Evolutionary conservation across 1,140 invertebrate genomes (phyloP), one percentile per base, ranked within the genome.

Genomic region (Brachionus sp.): DNA sequence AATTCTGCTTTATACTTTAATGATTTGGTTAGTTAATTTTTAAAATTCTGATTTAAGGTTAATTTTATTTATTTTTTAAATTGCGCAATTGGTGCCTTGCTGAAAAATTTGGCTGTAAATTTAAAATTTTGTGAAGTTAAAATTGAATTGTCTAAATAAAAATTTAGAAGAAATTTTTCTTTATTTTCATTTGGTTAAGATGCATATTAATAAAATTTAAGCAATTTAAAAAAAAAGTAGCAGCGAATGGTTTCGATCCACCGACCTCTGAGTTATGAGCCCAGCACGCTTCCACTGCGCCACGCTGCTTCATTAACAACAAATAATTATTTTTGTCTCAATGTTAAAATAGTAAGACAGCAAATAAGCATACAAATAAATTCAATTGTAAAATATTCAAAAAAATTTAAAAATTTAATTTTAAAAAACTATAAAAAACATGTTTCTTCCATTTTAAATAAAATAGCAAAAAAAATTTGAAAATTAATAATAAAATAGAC

Each of bases 221-320:
- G n/a, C n/a, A n/a, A n/a, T 46, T 46, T 0, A 64, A 64, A 68
- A 68, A 77, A 44, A 39, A 66, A 77, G 86, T 94, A 94, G 93
- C 93, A 94, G 93, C 94, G 92, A 93, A 93, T 94, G 92, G 93
- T 95, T 95, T 94, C 93, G 93, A 95, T 95, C 93, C 93, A 94
- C 93, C 93, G 93, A 94, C 93, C 93, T 95, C 93, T 94, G 93
- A 94, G 94, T 95, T 95, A 95, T 95, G 94, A 93, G 94, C 94
- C 94, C 94, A 95, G 93, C 93, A 94, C 94, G 94, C 93, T 95
- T 94, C 94, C 94, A 93, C 94, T 95, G 94, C 94, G 94, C 94
- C 94, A 95, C 94, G 94, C 94, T 95, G 94, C 93, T 93, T 37
- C 23, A 29, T 2, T 13, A n/a, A 2, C 3, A 16, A 29, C 29